phyloP scores from a whole-genome alignment of 2,888 invertebrate species.

The Leptopilina syphax region DNA sequence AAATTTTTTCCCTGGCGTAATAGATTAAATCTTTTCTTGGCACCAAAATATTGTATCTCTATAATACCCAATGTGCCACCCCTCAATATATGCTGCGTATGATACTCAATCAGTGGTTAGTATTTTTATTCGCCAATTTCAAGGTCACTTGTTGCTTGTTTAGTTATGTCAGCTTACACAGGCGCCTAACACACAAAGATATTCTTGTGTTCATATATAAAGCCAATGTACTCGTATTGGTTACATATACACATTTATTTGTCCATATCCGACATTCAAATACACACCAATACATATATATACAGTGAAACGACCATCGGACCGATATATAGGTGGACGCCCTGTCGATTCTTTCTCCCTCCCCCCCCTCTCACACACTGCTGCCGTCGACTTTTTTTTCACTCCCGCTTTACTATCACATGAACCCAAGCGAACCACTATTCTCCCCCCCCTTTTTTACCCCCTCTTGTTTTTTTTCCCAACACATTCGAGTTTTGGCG shows the following conservation, averaged over 20 bases:
- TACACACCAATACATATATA: slow-evolving; percentile 3
- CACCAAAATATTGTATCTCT: no score
- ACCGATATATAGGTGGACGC: slow-evolving; percentile 72
- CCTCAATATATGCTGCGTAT: slow-evolving; percentile 13
- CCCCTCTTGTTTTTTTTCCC: slow-evolving; percentile 55
- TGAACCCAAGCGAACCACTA: slow-evolving; percentile 59
- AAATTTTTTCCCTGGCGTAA: no score
- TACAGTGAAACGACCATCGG: slow-evolving; percentile 59
- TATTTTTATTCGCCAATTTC: slow-evolving; percentile 75
- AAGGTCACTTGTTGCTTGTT: slow-evolving; percentile 77
- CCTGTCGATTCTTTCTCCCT: slow-evolving; percentile 74
- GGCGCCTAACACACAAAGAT: slow-evolving; percentile 3
- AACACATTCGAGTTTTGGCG: slow-evolving; percentile 61
- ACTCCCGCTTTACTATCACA: background rate
- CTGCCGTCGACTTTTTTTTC: slow-evolving; percentile 32
- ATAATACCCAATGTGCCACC: no score
- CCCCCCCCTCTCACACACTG: slow-evolving; percentile 51
- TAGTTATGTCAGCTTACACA: slow-evolving; percentile 72
- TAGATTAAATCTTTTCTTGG: no score
- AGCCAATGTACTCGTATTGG: background rate
- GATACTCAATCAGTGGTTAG: slow-evolving; percentile 71
- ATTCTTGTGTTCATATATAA: background rate
- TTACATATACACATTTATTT: slow-evolving; percentile 27
- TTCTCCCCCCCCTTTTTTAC: slow-evolving; percentile 62
- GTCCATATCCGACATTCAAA: slow-evolving; percentile 45